phyloP scores from a whole-genome alignment of 35 echinoderm and acorn worm species.

The Chiridota heheva region DNA sequence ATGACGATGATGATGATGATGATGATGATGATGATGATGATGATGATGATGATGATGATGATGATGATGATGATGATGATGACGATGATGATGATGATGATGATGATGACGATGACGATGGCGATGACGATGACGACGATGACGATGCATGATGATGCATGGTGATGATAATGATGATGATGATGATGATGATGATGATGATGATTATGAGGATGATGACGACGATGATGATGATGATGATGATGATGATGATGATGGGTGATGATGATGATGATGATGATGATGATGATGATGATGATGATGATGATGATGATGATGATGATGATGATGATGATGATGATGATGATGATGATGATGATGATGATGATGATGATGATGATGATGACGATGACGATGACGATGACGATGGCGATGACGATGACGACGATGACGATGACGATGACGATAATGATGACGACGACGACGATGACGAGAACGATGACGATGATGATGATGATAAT shows the following conservation, averaged over 20 bases:
- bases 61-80: neutral
- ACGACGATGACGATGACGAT: neutral
- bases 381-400: neutral
- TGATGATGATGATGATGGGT: no score
- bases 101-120: neutral
- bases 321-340: slow-evolving; percentile 1
- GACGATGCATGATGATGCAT: no score
- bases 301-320: neutral
- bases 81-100: neutral
- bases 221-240: neutral
- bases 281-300: neutral
- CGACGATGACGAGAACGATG: neutral
- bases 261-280: no score
- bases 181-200: slow-evolving; percentile 5
- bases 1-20: slow-evolving; percentile 6
- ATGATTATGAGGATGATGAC: no score
- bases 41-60: neutral
- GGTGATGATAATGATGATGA: slow-evolving; percentile 3
- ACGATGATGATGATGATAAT: slow-evolving; percentile 1
- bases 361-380: neutral
- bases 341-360: slow-evolving; percentile 7
- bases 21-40: neutral
- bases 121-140: neutral
- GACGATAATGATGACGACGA: neutral
- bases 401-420: neutral